Conservation (phyloP, 2,888 invertebrate species). For the Drosophila dives region DNA sequence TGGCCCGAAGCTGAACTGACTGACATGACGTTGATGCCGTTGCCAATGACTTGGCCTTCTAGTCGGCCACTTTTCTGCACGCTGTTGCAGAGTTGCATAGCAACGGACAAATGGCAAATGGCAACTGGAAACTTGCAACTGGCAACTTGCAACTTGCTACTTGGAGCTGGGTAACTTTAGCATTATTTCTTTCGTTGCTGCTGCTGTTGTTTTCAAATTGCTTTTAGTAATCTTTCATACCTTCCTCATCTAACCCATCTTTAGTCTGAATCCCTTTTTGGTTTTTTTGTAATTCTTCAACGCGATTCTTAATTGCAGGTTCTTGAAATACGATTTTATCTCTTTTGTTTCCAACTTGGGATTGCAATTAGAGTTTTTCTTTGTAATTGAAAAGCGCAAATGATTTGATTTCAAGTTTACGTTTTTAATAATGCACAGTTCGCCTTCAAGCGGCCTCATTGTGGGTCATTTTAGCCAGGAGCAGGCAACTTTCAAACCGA, state of each 20-base stretch:
- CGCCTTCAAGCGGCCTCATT: conserved; percentile 52
- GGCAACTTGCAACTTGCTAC: conserved; percentile 3
- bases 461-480: conserved; percentile 36
- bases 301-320: conserved; percentile 52
- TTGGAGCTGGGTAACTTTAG: conserved; percentile 40
- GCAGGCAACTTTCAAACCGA: conserved; percentile 13
- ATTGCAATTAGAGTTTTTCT: conserved; percentile 53
- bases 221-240: conserved; percentile 68
- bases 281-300: conserved; percentile 13
- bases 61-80: conserved; percentile 57
- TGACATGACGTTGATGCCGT: conserved; percentile 43
- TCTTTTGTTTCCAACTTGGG: background rate
- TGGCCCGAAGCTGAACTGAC: conserved; percentile 33
- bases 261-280: conserved; percentile 6
- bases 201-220: conserved; percentile 69
- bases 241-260: conserved; percentile 8
- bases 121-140: conserved; percentile 6
- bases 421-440: conserved; percentile 34
- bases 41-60: conserved; percentile 51
- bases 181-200: conserved; percentile 52
- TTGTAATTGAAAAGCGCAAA: conserved; percentile 56
- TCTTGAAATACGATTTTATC: conserved; percentile 23
- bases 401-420: conserved; percentile 55
- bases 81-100: conserved; percentile 64
- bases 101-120: conserved; percentile 38